phyloP scores from a whole-genome alignment of 2,888 invertebrate species.

The Lepidocyrtinus sp. region DNA sequence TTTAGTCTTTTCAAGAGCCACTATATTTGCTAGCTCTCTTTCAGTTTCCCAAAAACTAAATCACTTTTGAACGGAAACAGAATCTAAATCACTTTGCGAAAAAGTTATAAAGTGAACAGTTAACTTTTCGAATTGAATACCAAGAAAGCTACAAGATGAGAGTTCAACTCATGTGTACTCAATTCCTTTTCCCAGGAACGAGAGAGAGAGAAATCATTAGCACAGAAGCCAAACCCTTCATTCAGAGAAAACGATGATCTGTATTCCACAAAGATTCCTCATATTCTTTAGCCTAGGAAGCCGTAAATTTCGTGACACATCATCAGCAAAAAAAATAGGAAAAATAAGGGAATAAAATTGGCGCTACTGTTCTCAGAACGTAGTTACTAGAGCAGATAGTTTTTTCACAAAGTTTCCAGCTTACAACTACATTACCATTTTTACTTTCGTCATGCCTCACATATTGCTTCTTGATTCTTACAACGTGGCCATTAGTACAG shows the following conservation, averaged over 20 bases:
- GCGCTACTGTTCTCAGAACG: slow-evolving; percentile 6
- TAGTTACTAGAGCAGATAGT: slow-evolving; percentile 51
- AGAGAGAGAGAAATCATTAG: slow-evolving; percentile 41
- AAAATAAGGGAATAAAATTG: neutral
- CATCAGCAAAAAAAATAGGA: slow-evolving; percentile 45
- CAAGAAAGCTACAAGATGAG: slow-evolving; percentile 37
- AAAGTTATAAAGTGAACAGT: slow-evolving; percentile 41
- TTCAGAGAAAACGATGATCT: slow-evolving; percentile 48
- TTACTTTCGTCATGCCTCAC: slow-evolving; percentile 51
- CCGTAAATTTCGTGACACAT: slow-evolving; percentile 62
- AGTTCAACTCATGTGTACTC: slow-evolving; percentile 17
- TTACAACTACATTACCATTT: slow-evolving; percentile 49
- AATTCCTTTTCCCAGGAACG: neutral
- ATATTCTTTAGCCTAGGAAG: slow-evolving; percentile 46
- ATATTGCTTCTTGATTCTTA: slow-evolving; percentile 55
- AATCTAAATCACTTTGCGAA: slow-evolving; percentile 55
- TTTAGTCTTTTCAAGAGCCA: neutral
- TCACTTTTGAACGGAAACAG: slow-evolving; percentile 59
- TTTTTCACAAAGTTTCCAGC: slow-evolving; percentile 18
- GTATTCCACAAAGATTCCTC: slow-evolving; percentile 53
- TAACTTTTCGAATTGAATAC: no score
- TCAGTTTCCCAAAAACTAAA: slow-evolving; percentile 29
- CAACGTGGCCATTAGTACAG: slow-evolving; percentile 49
- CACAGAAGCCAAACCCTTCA: slow-evolving; percentile 10
- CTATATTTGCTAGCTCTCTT: slow-evolving; percentile 24